phyloP scores from a whole-genome alignment of 2,113 vertebrate species.

The Anarhynchus alexandrinus region DNA sequence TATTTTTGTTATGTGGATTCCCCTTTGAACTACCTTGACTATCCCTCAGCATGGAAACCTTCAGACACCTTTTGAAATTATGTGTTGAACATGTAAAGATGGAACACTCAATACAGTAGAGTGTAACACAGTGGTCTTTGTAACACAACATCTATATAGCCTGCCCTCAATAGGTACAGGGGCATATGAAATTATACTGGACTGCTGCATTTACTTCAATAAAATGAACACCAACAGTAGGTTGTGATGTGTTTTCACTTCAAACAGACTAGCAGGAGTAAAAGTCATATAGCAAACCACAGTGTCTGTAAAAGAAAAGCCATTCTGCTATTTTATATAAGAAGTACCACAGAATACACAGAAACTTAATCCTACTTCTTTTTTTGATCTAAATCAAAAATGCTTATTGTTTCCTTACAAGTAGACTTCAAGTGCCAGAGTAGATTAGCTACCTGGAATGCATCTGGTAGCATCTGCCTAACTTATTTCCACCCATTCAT shows the following conservation, averaged over 20 bases:
- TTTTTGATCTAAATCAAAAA: background rate
- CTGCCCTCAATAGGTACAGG: background rate
- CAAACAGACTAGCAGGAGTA: background rate
- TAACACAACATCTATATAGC: background rate
- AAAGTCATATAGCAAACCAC: background rate
- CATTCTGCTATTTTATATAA: background rate
- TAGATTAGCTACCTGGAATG: background rate
- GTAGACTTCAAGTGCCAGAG: background rate
- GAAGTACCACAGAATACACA: background rate
- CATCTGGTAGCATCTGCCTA: background rate
- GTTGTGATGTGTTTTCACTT: background rate
- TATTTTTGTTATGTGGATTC: background rate
- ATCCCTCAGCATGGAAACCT: background rate
- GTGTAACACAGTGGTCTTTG: background rate
- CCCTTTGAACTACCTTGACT: background rate
- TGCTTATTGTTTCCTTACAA: background rate
- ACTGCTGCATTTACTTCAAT: background rate
- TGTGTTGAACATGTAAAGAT: background rate
- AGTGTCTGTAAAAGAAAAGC: background rate
- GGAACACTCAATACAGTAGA: background rate
- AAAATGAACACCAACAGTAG: background rate
- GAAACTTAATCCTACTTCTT: background rate
- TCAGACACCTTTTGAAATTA: background rate
- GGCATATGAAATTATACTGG: background rate
- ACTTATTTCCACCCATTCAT: background rate